Base-by-base conservation (phyloP, 2,888 invertebrate genomes). In the Drosophila glabriapex region DNA sequence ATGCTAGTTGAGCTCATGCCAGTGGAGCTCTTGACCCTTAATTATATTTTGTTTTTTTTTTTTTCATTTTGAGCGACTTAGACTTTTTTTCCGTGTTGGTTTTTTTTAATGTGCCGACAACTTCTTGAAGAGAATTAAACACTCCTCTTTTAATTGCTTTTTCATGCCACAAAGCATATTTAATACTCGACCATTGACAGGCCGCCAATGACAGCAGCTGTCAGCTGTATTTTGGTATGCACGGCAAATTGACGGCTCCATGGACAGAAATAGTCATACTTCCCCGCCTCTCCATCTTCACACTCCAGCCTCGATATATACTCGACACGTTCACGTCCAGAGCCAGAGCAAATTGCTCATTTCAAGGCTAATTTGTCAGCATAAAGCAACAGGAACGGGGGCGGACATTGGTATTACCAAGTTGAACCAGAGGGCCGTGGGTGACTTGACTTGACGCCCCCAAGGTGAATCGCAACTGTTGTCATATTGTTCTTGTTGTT, bases 351-450 rank as follows among this genome's bases (percentile, higher is more conserved):
- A 88, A 88, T 89, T 89, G 89, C 91, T 91, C 86, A 91, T 91
- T 91, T 91, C 91, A 91, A 88, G 91, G 91, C 91, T 91, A 91
- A 91, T 91, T 91, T 91, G 89, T 91, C 91, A 88, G 86, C 89
- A 78, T 76, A 78, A 76, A 68, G 68, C 66, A 65, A 50, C 56
- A 56, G 61, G 52, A 52, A 33, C 31, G 41, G 63, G 63, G 76
- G 58, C 59, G 71, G 46, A 65, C 81, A 66, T 64, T 63, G 76
- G 39, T 59, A 65, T 63, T 65, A 58, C 41, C 29, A 71, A 70
- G 69, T 66, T 64, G 67, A 53, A 58, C 43, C 60, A 39, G 33
- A 41, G 46, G 22, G 6, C 55, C 55, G n/a, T 10, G 22, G 29
- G 14, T 37, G 53, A 28, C 28, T 56, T 59, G 43, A 28, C 39